Evolutionary conservation across 2,113 vertebrate species (phyloP), one percentile per base, ranked within the genome.

Genomic region (Sminthopsis crassicaudata): DNA sequence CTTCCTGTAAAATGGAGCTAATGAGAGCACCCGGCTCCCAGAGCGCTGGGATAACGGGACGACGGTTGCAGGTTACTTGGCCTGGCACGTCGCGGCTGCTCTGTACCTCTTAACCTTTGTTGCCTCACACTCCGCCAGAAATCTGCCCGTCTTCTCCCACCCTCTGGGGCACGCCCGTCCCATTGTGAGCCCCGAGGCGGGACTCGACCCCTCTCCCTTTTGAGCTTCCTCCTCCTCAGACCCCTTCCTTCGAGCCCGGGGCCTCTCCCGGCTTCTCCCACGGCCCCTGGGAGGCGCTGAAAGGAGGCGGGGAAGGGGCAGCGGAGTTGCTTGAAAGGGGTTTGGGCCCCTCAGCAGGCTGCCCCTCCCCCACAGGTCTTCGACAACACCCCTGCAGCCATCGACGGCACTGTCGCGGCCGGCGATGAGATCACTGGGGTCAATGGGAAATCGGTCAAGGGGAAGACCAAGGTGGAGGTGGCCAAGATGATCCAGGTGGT

Each of bases 401-500:
- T 99, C 60, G 99, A 99, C 0, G 99, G 99, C 94, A 99, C 99
- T 0, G 97, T 99, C 90, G 99, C 99, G 2, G 99, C 99, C 0
- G 99, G 99, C 0, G 99, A 99, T 97, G 99, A 99, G 98, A 99
- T 99, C 98, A 99, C 99, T 0, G 99, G 99, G 0, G 99, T 99
- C 92, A 99, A 99, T 0, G 99, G 99, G 54, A 99, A 99, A 97
- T 99, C 99, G 0, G 99, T 99, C 96, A 99, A 99, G 98, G 99
- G 99, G 8, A 99, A 99, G 94, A 99, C 99, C 26, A 99, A 99
- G 97, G 99, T 99, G 97, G 99, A 99, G 96, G 99, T 99, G 98
- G 99, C 99, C 25, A 99, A 99, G 99, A 99, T 99, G 99, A 99
- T 99, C 97, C 99, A 99, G 98, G 98, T 99, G 97, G 99, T 99